These are phyloP conservation scores for Choristoneura fumiferana DNA, from an alignment of 1,140 invertebrate species.

Conservation along the genomic window DNA sequence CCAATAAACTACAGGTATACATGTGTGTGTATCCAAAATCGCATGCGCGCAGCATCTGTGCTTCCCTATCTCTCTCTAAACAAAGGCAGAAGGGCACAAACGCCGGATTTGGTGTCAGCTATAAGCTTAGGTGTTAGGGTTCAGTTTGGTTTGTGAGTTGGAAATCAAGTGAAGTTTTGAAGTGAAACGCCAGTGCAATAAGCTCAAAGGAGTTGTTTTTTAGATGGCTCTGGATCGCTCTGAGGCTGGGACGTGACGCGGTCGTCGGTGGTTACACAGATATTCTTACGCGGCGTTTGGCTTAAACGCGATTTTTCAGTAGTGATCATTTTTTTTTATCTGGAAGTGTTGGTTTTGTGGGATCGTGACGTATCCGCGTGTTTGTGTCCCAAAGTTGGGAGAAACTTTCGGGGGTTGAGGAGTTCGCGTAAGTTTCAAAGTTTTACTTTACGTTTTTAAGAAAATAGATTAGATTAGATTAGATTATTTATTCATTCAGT, in stretches of 20 bases:
- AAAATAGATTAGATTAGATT: too few species aligned
- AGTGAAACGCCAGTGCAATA: conserved; percentile 61
- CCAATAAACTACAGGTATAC: conserved; percentile 33
- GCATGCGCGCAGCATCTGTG: conserved; percentile 75
- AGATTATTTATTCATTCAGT: too few species aligned
- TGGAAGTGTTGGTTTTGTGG: conserved; percentile 49
- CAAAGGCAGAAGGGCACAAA: conserved; percentile 35
- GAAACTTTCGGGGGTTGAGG: conserved; percentile 1
- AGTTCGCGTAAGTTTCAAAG: conserved; percentile 9
- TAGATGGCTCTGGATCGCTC: conserved; percentile 62
- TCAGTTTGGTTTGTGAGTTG: conserved; percentile 23
- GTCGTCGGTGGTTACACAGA: conserved; percentile 26
- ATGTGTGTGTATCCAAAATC: conserved; percentile 44
- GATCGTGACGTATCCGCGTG: conserved; percentile 12
- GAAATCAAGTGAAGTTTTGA: conserved; percentile 42
- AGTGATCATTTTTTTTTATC: conserved; percentile 44
- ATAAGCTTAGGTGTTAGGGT: conserved; percentile 1
- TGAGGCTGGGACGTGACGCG: conserved; percentile 49
- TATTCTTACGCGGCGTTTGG: conserved; percentile 32
- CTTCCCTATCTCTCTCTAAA: conserved; percentile 45
- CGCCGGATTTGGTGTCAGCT: conserved; percentile 18
- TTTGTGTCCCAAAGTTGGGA: conserved; percentile 15
- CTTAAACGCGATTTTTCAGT: conserved; percentile 19
- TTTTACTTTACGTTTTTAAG: background rate
- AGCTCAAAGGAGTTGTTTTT: conserved; percentile 73